Evolutionary conservation across 2,797 vertebrate species (phyloP).

Genomic region (Galago senegalensis): DNA sequence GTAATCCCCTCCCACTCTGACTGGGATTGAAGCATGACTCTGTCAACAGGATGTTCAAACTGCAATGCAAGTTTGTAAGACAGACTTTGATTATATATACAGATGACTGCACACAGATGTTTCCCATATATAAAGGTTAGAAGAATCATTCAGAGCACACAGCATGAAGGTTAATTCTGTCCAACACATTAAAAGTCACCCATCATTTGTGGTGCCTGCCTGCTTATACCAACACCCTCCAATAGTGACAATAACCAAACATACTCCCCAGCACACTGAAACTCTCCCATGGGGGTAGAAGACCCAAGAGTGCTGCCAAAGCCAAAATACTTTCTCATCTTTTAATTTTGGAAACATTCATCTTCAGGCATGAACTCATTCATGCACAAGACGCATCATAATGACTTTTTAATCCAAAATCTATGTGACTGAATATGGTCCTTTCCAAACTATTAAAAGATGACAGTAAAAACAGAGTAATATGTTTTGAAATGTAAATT

Average conservation of each 20-base stretch:
- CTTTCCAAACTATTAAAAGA: conserved; percentile 17
- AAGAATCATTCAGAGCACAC: neutral
- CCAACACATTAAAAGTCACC: neutral
- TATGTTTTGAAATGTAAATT: conserved; percentile 52
- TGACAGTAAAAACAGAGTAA: neutral
- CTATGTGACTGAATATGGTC: neutral
- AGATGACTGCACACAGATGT: neutral
- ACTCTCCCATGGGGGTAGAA: neutral
- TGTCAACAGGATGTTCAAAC: neutral
- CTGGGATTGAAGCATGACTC: neutral
- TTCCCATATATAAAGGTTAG: conserved; percentile 27
- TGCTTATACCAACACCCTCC: neutral
- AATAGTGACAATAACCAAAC: neutral
- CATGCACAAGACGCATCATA: neutral
- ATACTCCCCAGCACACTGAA: neutral
- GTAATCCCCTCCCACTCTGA: neutral
- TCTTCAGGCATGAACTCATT: neutral
- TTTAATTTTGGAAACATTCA: neutral
- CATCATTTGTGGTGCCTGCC: neutral
- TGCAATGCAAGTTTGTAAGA: neutral
- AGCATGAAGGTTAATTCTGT: neutral
- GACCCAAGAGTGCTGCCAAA: neutral
- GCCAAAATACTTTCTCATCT: neutral
- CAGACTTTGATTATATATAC: conserved; percentile 12
- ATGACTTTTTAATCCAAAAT: conserved; percentile 3